Conservation (phyloP, 2,113 vertebrate species). For the Sturnira hondurensis region DNA sequence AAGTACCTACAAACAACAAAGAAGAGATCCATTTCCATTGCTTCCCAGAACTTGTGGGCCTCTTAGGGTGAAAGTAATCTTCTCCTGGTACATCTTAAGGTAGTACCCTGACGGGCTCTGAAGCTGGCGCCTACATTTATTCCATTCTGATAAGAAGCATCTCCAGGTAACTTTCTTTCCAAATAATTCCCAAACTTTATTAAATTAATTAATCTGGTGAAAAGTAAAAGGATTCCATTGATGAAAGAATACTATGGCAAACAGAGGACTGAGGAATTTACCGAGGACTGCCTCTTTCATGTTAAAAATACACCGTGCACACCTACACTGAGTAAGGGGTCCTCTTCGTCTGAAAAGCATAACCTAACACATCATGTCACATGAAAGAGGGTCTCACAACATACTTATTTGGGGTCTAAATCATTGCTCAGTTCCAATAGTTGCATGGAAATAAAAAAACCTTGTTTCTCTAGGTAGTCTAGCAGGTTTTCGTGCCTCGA, state of each 20-base stretch:
- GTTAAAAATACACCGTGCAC: background rate
- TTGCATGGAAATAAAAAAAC: slow-evolving; percentile 72
- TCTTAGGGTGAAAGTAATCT: slow-evolving; percentile 43
- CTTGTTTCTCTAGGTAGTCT: slow-evolving; percentile 69
- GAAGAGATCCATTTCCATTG: slow-evolving; percentile 22
- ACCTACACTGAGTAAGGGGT: background rate
- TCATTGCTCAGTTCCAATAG: slow-evolving; percentile 62
- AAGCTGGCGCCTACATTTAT: background rate
- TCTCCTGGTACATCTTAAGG: background rate
- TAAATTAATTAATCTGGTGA: background rate
- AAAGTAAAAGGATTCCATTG: background rate
- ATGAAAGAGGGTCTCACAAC: background rate
- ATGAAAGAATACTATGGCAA: background rate
- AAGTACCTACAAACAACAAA: slow-evolving; percentile 23
- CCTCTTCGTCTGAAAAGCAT: background rate
- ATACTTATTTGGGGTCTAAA: background rate
- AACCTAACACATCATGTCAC: background rate
- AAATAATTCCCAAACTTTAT: background rate
- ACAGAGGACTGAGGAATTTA: background rate
- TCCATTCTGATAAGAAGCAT: background rate
- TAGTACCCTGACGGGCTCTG: background rate
- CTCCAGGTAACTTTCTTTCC: background rate
- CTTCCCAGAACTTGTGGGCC: background rate
- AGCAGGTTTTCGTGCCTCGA: slow-evolving; percentile 43
- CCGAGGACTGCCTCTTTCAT: background rate